Percentiles rank a stretch among this genome's conserved stretches.
Evolutionary conservation across 2,888 invertebrate species (phyloP).

Genomic region (Amiota communis): DNA sequence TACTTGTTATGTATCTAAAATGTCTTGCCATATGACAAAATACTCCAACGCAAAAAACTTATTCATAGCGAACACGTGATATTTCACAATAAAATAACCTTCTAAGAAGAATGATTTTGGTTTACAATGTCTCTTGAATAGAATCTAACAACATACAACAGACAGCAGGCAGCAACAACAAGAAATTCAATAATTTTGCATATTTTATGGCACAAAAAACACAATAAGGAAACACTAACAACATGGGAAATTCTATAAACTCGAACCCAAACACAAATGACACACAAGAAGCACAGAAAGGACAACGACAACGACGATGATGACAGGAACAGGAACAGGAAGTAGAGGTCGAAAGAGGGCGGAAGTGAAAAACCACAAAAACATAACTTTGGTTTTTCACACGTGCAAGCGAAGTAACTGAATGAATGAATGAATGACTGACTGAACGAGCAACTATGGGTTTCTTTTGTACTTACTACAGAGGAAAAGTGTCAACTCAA

Average conservation of each 20-base stretch:
- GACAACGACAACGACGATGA: background rate
- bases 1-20: no score
- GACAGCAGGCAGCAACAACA: background rate
- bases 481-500: conserved; percentile 50
- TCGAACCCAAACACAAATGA: conserved; percentile 1
- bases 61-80: no score
- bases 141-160: background rate
- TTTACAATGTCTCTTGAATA: background rate
- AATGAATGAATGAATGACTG: no score
- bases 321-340: no score
- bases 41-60: no score
- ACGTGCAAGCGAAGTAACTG: conserved; percentile 29
- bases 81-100: no score
- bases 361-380: conserved; percentile 35
- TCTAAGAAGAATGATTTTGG: no score
- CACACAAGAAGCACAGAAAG: background rate
- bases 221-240: background rate
- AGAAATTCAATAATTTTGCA: conserved; percentile 13
- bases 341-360: background rate
- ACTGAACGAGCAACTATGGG: no score
- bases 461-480: no score
- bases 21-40: no score
- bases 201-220: background rate
- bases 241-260: background rate
- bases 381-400: conserved; percentile 53